Base-by-base conservation (phyloP, 2,797 vertebrate species). In the Etheostoma perlongum region DNA sequence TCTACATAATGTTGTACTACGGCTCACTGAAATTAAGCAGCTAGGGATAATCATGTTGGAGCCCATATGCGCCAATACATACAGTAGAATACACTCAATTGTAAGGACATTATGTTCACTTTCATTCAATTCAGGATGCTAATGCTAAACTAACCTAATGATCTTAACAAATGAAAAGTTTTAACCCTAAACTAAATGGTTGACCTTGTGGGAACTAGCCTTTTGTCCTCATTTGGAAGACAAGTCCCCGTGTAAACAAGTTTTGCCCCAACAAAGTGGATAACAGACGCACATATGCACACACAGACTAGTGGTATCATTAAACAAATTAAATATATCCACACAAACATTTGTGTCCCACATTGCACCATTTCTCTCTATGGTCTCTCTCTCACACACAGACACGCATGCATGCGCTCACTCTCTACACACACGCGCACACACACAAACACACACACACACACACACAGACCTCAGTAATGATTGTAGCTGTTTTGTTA, bases 21-120 rank as follows among this genome's bases (percentile, higher is more conserved):
- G 68, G 83, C 83, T 86, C 85, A 84, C 83, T 90, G 70, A 65
- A 51, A 62, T 40, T 1, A 73, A 76, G 61, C 72, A 66, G 62
- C 55, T 3, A 5, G 15, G 42, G 62, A 83, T 74, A 62, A 90
- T 88, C 64, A 82, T 25, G 53, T 2, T 8, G 11, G 18, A 25
- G 51, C 19, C 47, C 14, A 52, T 18, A 21, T 16, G 25, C 0
- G 5, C 16, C 7, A n/a, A 36, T 36, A 10, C 33, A 36, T 36
- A 36, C 36, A 40, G 12, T 15, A 57, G 21, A 53, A 58, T 0
- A 19, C 14, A 36, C n/a, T 3, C 2, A 1, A 2, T 33, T 33
- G 25, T 30, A 49, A 54, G 55, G 23, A 65, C 52, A 15, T 4
- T 53, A 7, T 25, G 30, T 30, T 25, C 7, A n/a, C 19, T 15